phyloP scores from a whole-genome alignment of 2,797 vertebrate genomes.

The Sebastes variabilis region DNA sequence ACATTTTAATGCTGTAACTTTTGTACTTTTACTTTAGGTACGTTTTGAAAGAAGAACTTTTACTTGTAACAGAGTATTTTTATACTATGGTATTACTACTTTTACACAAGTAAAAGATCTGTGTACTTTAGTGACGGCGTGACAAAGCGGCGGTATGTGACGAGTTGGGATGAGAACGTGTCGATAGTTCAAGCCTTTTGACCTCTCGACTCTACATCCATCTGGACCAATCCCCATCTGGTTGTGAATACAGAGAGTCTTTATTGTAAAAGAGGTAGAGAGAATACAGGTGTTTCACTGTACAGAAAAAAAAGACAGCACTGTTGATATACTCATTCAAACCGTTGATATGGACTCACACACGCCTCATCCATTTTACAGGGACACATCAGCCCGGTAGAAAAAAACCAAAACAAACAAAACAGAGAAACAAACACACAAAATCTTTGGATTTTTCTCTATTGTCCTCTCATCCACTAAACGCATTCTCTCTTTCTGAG shows the following conservation, averaged over 20 bases:
- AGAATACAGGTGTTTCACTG: slow-evolving; percentile 89
- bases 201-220: not conserved
- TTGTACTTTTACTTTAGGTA: no score
- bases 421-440: slow-evolving; percentile 81
- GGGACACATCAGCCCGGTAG: slow-evolving; percentile 72
- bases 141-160: no score
- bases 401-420: slow-evolving; percentile 66
- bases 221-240: not conserved
- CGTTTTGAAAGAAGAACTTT: no score
- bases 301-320: slow-evolving; percentile 86
- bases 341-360: slow-evolving; percentile 72
- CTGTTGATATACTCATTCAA: slow-evolving; percentile 84
- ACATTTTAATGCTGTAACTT: not conserved
- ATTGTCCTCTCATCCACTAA: slow-evolving; percentile 80
- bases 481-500: slow-evolving; percentile 77
- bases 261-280: slow-evolving; percentile 92
- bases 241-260: slow-evolving; percentile 86
- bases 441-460: slow-evolving; percentile 88
- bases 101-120: not conserved
- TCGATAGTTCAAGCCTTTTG: not conserved
- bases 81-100: not conserved
- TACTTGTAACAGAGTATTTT: not conserved
- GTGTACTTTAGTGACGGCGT: no score
- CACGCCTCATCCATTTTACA: slow-evolving; percentile 70
- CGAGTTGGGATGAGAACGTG: no score